A percentile compares a stretch with the other conserved stretches of the same genome.
These are phyloP conservation scores for Anableps anableps DNA, from an alignment of 2,797 vertebrate species.

Conservation along the genomic window DNA sequence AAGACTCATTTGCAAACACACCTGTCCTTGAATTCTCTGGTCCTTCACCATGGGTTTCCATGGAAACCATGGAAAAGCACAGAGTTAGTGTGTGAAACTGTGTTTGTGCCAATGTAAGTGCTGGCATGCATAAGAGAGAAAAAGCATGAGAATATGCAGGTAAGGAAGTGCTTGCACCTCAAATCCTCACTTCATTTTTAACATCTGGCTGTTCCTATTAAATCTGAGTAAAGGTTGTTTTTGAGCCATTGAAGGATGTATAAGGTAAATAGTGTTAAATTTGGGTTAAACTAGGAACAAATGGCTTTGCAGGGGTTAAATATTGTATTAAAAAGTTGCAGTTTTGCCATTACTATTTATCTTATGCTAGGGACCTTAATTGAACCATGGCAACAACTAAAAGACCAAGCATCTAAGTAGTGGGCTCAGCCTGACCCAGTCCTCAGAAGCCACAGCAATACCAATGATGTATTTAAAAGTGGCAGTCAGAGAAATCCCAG, in stretches of 20 bases:
- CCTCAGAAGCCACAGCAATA: constrained; percentile 57
- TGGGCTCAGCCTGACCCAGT: constrained; percentile 48
- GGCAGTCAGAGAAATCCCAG: constrained; percentile 68
- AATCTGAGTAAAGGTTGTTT: constrained; percentile 32
- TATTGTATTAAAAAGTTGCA: constrained; percentile 21
- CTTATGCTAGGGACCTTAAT: constrained; percentile 4
- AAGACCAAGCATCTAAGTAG: constrained; percentile 59
- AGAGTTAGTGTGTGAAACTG: constrained; percentile 41
- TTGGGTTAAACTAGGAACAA: constrained; percentile 1
- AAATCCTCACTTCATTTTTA: constrained; percentile 53
- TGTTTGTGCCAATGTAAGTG: constrained; percentile 21
- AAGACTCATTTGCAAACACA: constrained; percentile 81
- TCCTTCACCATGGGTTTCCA: constrained; percentile 79
- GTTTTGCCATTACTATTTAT: constrained; percentile 16
- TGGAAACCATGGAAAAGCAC: constrained; percentile 80
- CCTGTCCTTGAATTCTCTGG: constrained; percentile 83
- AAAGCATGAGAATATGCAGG: constrained; percentile 41
- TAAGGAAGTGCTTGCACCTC: constrained; percentile 62
- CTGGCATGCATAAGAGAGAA: constrained; percentile 8
- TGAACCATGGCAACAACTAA: constrained; percentile 31
- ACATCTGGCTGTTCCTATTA: constrained; percentile 56
- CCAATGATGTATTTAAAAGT: constrained; percentile 74
- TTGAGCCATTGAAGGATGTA: constrained; percentile 23
- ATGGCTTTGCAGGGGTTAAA: background rate
- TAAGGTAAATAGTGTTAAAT: constrained; percentile 3